phyloP scores from a whole-genome alignment of 1,140 invertebrate genomes.

The Andricus grossulariae region DNA sequence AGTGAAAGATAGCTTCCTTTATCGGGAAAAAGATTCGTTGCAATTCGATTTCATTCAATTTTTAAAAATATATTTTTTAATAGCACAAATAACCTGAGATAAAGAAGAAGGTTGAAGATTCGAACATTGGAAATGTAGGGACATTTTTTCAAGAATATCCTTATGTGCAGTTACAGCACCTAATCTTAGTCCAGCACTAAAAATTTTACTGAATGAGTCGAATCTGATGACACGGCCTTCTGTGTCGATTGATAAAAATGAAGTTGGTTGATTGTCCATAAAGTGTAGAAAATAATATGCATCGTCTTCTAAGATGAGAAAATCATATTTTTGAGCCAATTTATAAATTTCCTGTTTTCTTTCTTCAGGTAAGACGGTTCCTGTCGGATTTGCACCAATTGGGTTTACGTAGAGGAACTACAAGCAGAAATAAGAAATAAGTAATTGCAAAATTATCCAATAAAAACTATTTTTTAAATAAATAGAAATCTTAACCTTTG shows the following conservation, averaged over 20 bases:
- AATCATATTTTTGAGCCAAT: slow-evolving; percentile 78
- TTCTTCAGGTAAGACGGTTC: slow-evolving; percentile 72
- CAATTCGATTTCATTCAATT: not conserved
- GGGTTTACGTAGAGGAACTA: slow-evolving; percentile 80
- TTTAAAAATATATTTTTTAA: not conserved
- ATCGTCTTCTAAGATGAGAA: slow-evolving; percentile 82
- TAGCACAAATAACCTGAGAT: slow-evolving; percentile 76
- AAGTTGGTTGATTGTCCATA: slow-evolving; percentile 72
- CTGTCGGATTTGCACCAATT: slow-evolving; percentile 80
- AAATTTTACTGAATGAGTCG: slow-evolving; percentile 82
- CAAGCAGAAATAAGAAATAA: slow-evolving; percentile 36
- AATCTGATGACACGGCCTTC: slow-evolving; percentile 80
- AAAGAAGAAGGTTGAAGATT: slow-evolving; percentile 77
- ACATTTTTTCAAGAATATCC: slow-evolving; percentile 67
- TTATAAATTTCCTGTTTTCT: slow-evolving; percentile 78
- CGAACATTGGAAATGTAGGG: slow-evolving; percentile 75
- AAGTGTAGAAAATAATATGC: slow-evolving; percentile 81
- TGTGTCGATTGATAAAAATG: slow-evolving; percentile 79
- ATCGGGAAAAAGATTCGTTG: too few relatives aligned
- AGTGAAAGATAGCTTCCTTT: too few relatives aligned
- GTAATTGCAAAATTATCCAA: not conserved
- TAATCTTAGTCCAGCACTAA: slow-evolving; percentile 77
- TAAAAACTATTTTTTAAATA: not conserved
- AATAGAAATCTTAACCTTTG: slow-evolving; percentile 63
- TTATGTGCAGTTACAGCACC: slow-evolving; percentile 78